phyloP scores from a whole-genome alignment of 2,113 vertebrate species.

The Peromyscus maniculatus region DNA sequence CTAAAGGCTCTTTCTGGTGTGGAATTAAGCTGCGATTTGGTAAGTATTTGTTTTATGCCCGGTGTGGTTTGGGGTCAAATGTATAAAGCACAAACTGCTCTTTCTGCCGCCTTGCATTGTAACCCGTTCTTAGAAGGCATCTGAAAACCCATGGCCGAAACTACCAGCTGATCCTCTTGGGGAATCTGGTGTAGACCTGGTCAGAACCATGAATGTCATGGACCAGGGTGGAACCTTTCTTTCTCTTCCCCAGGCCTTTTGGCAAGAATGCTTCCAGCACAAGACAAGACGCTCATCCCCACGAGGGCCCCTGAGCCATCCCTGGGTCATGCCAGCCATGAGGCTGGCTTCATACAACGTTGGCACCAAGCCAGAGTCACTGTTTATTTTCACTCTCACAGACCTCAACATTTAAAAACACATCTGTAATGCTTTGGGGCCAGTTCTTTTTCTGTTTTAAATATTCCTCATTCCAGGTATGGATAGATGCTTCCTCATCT shows the following conservation, averaged over 20 bases:
- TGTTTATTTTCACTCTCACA: not conserved
- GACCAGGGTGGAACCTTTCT: too few species aligned
- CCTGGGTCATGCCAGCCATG: too few species aligned
- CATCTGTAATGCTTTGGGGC: not conserved
- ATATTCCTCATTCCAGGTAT: constrained; percentile 15
- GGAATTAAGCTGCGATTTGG: not conserved
- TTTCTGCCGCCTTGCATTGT: not conserved
- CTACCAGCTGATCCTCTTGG: not conserved
- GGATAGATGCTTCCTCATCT: not conserved
- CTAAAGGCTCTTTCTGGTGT: not conserved
- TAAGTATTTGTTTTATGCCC: not conserved
- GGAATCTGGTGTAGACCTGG: not conserved
- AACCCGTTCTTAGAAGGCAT: constrained; percentile 20
- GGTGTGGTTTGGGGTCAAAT: not conserved
- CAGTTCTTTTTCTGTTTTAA: not conserved
- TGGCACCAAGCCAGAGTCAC: not conserved
- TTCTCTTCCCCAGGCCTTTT: not conserved
- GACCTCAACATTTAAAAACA: not conserved
- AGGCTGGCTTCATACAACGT: not conserved
- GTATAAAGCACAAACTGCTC: not conserved
- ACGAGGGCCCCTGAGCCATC: too few species aligned
- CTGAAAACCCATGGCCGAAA: not conserved
- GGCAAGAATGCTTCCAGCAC: not conserved
- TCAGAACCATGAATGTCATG: not conserved
- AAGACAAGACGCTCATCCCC: not conserved